Percentiles rank a stretch among this genome's conserved stretches.
phyloP scores from a whole-genome alignment of 1,140 invertebrate species.

The Apis florea region DNA sequence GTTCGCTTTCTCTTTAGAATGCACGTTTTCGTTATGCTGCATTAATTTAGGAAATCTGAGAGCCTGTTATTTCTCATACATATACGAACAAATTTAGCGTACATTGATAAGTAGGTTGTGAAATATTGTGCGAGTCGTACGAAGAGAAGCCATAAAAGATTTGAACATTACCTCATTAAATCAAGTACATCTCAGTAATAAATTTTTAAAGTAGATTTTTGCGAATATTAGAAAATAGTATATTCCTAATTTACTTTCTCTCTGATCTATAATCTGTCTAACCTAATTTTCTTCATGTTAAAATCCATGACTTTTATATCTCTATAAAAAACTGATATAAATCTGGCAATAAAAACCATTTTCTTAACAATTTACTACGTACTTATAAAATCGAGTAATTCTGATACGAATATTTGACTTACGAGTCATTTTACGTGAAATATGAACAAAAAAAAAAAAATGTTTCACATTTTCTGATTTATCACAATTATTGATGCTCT shows the following conservation, averaged over 20 bases:
- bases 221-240: no score
- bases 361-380: neutral
- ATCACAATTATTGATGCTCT: neutral
- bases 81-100: neutral
- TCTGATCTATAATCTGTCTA: no score
- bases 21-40: neutral
- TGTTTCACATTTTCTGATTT: neutral
- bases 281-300: no score
- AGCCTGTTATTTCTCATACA: neutral
- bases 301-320: neutral
- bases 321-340: neutral
- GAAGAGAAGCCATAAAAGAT: neutral
- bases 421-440: neutral
- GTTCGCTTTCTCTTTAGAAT: neutral
- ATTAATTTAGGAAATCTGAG: conserved; percentile 2
- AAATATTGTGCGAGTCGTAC: neutral
- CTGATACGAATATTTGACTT: neutral
- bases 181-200: no score
- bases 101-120: neutral
- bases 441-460: neutral
- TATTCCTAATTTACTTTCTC: no score
- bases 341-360: neutral
- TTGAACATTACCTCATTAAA: neutral
- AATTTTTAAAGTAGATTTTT: no score
- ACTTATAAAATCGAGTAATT: neutral